Evolutionary conservation across 2,113 vertebrate genomes (phyloP).

Genomic region (Donacobius atricapilla): DNA sequence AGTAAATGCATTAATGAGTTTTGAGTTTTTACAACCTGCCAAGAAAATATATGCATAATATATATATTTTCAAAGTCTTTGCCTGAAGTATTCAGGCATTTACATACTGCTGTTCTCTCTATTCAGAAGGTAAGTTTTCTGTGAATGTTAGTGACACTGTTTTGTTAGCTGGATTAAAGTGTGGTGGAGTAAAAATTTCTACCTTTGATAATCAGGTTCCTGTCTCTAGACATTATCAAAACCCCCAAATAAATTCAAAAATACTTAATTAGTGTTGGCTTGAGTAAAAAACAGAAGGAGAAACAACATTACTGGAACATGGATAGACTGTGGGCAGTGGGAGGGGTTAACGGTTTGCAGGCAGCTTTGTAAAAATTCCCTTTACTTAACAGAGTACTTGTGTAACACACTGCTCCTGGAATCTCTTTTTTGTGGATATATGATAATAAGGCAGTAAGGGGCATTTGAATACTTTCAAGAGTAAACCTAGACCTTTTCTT

Average conservation of each 20-base stretch:
- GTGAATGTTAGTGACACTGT: background rate
- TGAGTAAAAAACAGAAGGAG: background rate
- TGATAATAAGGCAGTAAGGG: background rate
- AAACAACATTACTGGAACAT: background rate
- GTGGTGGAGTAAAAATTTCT: background rate
- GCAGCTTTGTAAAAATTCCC: background rate
- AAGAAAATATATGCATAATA: background rate
- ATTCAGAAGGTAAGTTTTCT: background rate
- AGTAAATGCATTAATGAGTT: background rate
- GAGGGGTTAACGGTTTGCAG: background rate
- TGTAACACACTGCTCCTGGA: background rate
- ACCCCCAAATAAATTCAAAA: background rate
- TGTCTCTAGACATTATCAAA: background rate
- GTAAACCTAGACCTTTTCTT: background rate
- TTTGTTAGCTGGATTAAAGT: background rate
- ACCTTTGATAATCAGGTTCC: background rate
- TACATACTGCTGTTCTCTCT: background rate
- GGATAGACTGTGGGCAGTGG: background rate
- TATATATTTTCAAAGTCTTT: background rate
- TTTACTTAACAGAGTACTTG: background rate
- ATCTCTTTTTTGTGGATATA: background rate
- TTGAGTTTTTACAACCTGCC: background rate
- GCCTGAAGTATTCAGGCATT: background rate
- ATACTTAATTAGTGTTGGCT: background rate
- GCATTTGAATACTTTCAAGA: background rate